Evolutionary conservation across 2,113 vertebrate genomes (phyloP).

Genomic region (Anseranas semipalmata): DNA sequence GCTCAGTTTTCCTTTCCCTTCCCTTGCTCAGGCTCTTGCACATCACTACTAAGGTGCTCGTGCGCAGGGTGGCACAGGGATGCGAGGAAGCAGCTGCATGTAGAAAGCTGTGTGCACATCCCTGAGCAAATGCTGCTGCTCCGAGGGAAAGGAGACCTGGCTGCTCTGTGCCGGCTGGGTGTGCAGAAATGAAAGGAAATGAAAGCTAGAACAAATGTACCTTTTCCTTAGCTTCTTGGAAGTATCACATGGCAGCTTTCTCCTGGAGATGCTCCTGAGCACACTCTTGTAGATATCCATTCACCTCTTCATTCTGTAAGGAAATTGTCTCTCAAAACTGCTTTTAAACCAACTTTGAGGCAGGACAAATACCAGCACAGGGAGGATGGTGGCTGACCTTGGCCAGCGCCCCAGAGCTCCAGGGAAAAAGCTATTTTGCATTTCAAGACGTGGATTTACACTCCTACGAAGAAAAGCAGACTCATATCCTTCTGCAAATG

Average conservation of each 20-base stretch:
- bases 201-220: not conserved
- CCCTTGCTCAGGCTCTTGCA: not conserved
- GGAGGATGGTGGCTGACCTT: not conserved
- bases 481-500: conserved; percentile 7
- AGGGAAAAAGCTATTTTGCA: not conserved
- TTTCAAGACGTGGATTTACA: conserved; percentile 30
- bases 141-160: accelerated
- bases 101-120: accelerated
- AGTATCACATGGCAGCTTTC: accelerated
- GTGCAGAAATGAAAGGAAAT: not conserved
- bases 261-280: not conserved
- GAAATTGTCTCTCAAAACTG: not conserved
- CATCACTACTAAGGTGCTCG: not conserved
- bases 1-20: not conserved
- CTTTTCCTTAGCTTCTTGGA: not conserved
- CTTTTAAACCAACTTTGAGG: not conserved
- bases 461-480: not conserved
- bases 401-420: not conserved
- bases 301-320: not conserved
- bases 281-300: accelerated
- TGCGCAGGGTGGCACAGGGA: not conserved
- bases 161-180: not conserved
- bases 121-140: not conserved
- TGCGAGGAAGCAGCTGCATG: accelerated
- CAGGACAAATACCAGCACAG: not conserved